Evolutionary conservation across 1,140 invertebrate genomes (phyloP).

Genomic region (Pseudomyrmex sp.): DNA sequence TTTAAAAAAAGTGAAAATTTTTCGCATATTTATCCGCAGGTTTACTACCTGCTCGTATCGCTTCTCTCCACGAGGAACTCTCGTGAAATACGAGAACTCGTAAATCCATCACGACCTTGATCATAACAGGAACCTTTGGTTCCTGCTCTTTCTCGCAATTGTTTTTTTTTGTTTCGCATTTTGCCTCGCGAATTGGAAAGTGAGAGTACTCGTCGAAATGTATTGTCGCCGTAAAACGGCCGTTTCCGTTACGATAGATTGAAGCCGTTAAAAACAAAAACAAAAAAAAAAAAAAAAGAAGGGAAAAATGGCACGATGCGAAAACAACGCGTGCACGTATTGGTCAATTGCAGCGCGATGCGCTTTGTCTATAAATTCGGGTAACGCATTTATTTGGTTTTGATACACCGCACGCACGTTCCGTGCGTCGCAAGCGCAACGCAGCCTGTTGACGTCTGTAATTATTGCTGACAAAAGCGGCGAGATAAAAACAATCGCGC

Average conservation of each 20-base stretch:
- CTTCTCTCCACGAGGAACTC: too few species aligned
- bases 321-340: conserved; percentile 32
- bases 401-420: background rate
- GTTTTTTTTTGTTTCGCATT: background rate
- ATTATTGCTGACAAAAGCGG: conserved; percentile 5
- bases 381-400: conserved; percentile 17
- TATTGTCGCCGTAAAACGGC: conserved; percentile 47
- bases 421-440: background rate
- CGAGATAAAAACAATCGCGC: background rate
- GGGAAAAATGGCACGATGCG: background rate
- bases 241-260: conserved; percentile 37
- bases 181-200: conserved; percentile 30
- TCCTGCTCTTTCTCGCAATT: background rate
- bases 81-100: background rate
- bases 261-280: conserved; percentile 9
- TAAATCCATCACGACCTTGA: background rate
- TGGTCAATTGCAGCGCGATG: conserved; percentile 12
- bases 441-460: background rate
- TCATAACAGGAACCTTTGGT: conserved; percentile 10
- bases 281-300: background rate
- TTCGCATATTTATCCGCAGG: too few species aligned
- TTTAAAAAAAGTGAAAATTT: too few species aligned
- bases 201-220: conserved; percentile 53
- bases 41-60: too few species aligned
- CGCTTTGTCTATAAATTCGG: conserved; percentile 4